Conservation (phyloP, 2,888 invertebrate genomes). For the Folsomia candida region DNA sequence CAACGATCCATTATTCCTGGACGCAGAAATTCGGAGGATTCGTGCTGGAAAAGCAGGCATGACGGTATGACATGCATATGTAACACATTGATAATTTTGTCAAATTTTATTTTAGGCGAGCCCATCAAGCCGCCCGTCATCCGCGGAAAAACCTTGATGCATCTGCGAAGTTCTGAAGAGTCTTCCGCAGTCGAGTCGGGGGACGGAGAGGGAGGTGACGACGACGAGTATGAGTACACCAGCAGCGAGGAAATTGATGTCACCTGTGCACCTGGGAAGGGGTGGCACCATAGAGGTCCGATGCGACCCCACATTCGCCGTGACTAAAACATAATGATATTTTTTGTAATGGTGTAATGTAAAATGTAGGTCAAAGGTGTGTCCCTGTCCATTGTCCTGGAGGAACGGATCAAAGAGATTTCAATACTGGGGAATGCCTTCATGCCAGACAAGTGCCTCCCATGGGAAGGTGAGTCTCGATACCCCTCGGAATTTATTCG, state of each 20-base stretch:
- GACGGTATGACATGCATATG: too few relatives aligned
- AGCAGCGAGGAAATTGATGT: constrained; percentile 32
- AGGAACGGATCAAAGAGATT: constrained; percentile 33
- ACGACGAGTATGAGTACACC: constrained; percentile 12
- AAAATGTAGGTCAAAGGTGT: constrained; percentile 30
- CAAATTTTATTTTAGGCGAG: constrained; percentile 3
- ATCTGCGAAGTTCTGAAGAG: constrained; percentile 8
- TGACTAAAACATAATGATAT: too few relatives aligned
- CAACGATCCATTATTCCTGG: constrained; percentile 34
- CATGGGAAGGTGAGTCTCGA: too few relatives aligned
- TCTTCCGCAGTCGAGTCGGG: not conserved
- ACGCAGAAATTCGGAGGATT: constrained; percentile 34
- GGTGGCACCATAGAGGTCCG: constrained; percentile 30
- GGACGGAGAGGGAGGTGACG: not conserved
- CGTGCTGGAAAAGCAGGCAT: constrained; percentile 26
- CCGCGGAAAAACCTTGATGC: not conserved
- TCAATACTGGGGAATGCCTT: constrained; percentile 37
- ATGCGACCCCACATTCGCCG: too few relatives aligned
- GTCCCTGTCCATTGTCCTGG: constrained; percentile 33
- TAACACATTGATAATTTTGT: constrained; percentile 18
- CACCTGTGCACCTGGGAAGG: constrained; percentile 33
- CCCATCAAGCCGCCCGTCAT: not conserved
- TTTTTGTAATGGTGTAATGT: too few relatives aligned
- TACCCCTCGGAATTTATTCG: too few relatives aligned
- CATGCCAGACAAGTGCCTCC: constrained; percentile 1